phyloP scores from a whole-genome alignment of 2,113 vertebrate genomes.

The Gambusia holbrooki region DNA sequence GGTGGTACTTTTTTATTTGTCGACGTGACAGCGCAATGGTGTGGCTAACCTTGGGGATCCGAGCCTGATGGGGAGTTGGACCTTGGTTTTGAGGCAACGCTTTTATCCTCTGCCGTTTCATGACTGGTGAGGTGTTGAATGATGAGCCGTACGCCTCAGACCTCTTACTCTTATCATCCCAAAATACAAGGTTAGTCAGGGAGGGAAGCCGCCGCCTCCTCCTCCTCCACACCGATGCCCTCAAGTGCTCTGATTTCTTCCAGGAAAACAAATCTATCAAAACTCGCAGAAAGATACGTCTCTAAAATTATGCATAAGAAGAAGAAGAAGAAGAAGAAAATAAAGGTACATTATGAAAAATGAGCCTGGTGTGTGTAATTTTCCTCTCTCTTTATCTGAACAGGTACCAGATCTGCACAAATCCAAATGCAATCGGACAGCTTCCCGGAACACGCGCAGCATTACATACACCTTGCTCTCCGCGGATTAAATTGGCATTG shows the following conservation, averaged over 20 bases:
- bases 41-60: constrained; percentile 69
- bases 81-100: constrained; percentile 69
- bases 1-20: constrained; percentile 62
- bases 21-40: constrained; percentile 57
- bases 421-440: constrained; percentile 73
- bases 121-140: constrained; percentile 62
- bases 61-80: constrained; percentile 71
- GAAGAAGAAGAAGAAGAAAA: constrained; percentile 28
- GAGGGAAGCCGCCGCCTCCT: neutral
- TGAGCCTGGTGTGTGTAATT: constrained; percentile 56
- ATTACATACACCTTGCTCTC: constrained; percentile 65
- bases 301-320: constrained; percentile 26
- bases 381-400: constrained; percentile 41
- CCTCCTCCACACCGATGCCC: neutral
- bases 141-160: constrained; percentile 60
- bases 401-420: constrained; percentile 61
- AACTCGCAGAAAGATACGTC: constrained; percentile 47
- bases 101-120: constrained; percentile 65
- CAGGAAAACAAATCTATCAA: constrained; percentile 62
- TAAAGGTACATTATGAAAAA: constrained; percentile 67
- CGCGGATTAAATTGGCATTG: constrained; percentile 68
- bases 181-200: constrained; percentile 63
- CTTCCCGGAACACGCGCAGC: constrained; percentile 66
- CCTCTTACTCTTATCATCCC: constrained; percentile 54
- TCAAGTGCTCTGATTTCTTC: constrained; percentile 24